Base-by-base conservation (phyloP, 2,113 vertebrate genomes). In the Psettodes erumei region DNA sequence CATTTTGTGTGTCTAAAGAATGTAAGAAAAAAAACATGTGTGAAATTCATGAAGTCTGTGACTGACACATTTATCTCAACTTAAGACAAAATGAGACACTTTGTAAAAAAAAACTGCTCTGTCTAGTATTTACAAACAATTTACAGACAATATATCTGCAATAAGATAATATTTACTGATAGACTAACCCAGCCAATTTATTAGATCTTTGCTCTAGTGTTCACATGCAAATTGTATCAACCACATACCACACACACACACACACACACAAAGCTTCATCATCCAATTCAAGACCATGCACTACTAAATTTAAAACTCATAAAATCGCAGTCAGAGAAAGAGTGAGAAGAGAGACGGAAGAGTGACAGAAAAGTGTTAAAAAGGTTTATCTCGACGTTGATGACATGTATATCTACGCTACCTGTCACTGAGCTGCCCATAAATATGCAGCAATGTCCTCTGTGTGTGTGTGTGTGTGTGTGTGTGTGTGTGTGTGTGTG, bases 401-500 rank as follows among this genome's bases (percentile, higher is more conserved):
- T 3, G 27, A 70, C 43, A 59, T 65, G 43, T 60, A 61, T 33
- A 58, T 63, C 8, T 48, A 35, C 5, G 1, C 55, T 61, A 21
- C 50, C 43, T 56, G 56, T 71, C 66, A 42, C 15, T 59, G 27
- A 63, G 45, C 45, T 56, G 53, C 48, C 72, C 27, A 62, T 48
- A 69, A 72, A 72, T 33, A 65, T 61, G 23, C 60, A 42, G 38
- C 18, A 33, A 59, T 59, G 50, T 75, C n/a, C 16, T 70, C 18
- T 65, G 40, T 77, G 63, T 54, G 43, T 79, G 55, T 67, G 19
- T 50, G 56, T 40, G 18, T 8, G 30, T 23, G 30, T 25, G 33
- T 40, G 27, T 66, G 66, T 48, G 15, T 30, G 19, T 35, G 54
- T 71, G 65, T 59, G 27, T 65, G 38, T 66, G 35, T 79, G 66